Conservation (phyloP, 2,888 invertebrate genomes). For the Caenorhabditis macrosperma region DNA sequence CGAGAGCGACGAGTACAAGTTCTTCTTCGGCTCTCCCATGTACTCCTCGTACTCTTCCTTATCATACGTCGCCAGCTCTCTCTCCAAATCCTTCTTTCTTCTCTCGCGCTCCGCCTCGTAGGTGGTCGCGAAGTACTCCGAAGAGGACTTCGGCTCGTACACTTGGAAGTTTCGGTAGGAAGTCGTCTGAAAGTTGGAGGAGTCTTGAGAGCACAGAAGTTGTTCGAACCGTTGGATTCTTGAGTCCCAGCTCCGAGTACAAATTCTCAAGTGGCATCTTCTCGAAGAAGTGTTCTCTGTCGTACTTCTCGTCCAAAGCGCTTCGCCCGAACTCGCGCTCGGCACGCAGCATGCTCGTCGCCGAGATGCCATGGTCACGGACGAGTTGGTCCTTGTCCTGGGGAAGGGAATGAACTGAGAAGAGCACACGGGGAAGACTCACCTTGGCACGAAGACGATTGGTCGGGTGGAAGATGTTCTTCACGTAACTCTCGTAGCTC, state of each 20-base stretch:
- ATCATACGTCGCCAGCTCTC: constrained; percentile 34
- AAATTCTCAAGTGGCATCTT: constrained; percentile 73
- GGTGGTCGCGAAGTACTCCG: constrained; percentile 73
- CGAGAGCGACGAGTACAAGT: constrained; percentile 47
- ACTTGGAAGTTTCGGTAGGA: constrained; percentile 73
- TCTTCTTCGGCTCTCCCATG: constrained; percentile 45
- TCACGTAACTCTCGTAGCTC: constrained; percentile 75
- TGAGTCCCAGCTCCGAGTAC: constrained; percentile 72
- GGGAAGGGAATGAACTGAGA: not conserved
- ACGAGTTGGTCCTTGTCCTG: constrained; percentile 63
- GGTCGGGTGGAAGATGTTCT: constrained; percentile 71
- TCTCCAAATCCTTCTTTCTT: constrained; percentile 45
- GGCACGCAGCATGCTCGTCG: constrained; percentile 74
- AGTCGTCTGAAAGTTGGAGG: constrained; percentile 54
- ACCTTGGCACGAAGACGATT: constrained; percentile 61
- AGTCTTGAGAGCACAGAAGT: not conserved
- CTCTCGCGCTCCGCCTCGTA: constrained; percentile 60
- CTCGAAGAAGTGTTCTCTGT: constrained; percentile 67
- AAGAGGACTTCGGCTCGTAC: constrained; percentile 77
- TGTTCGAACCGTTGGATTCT: constrained; percentile 62
- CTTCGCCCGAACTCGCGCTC: constrained; percentile 73
- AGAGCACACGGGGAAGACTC: not conserved
- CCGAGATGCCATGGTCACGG: constrained; percentile 69
- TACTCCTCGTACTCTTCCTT: constrained; percentile 41
- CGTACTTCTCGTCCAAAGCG: constrained; percentile 73